A percentile compares a stretch with the other conserved stretches of the same genome.
Conservation (phyloP, 2,797 vertebrate genomes). For the Lindbergichthys nudifrons region DNA sequence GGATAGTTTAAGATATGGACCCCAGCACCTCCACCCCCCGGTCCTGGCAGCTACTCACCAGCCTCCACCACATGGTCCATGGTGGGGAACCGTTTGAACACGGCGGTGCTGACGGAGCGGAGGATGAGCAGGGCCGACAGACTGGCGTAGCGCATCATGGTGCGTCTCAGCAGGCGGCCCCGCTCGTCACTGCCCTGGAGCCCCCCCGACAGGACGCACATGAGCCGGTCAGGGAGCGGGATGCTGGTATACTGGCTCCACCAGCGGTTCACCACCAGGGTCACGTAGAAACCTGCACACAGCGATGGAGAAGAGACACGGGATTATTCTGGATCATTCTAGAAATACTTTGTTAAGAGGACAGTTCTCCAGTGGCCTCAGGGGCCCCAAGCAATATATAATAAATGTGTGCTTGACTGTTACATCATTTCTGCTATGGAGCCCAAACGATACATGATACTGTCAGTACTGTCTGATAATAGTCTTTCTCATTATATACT, state of each 20-base stretch:
- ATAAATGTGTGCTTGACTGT: not conserved
- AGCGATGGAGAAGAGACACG: constrained; percentile 1
- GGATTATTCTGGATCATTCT: not conserved
- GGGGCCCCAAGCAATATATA: not conserved
- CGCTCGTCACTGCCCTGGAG: constrained; percentile 88
- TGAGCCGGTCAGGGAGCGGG: constrained; percentile 89
- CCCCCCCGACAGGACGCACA: constrained; percentile 86
- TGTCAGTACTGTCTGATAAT: not conserved
- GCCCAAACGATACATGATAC: not conserved
- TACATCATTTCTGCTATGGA: not conserved
- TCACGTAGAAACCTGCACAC: constrained; percentile 91
- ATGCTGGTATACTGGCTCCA: constrained; percentile 92
- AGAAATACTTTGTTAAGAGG: too few relatives aligned
- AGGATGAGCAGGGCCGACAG: constrained; percentile 90
- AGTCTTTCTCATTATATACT: not conserved
- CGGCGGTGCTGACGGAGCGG: constrained; percentile 89
- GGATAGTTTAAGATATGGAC: not conserved
- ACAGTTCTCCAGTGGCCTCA: not conserved
- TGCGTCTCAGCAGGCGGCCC: constrained; percentile 89
- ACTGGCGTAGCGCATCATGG: constrained; percentile 90
- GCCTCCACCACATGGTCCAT: constrained; percentile 92
- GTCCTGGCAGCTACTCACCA: constrained; percentile 75
- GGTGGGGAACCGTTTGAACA: constrained; percentile 92
- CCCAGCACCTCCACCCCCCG: not conserved
- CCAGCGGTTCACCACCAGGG: constrained; percentile 92